Base-by-base conservation (phyloP, 2,888 invertebrate species). In the Agrilus biguttatus region DNA sequence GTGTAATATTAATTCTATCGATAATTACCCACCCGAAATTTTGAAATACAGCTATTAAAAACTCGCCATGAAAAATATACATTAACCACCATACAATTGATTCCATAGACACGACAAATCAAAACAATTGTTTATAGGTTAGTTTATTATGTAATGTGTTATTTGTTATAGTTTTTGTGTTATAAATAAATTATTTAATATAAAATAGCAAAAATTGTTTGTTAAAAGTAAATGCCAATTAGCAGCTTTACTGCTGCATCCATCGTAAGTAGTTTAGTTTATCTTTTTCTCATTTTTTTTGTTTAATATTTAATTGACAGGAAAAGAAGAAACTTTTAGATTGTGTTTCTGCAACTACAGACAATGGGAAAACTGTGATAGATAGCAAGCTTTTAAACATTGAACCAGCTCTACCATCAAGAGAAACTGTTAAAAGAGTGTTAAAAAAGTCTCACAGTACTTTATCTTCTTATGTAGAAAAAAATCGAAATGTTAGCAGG, bases 391-490 rank as follows among this genome's bases (percentile, higher is more conserved):
- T 66, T 13, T 50, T 66, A 39, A 61, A 60, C 47, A 64, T 64
- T 46, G 63, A 60, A 33, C 59, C 64, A 23, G 65, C 64, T 28
- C 52, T 65, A 48, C 61, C 64, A 5, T 44, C 48, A 17, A 38
- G 45, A 33, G 53, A 55, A 42, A 55, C 55, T 39, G 53, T 51
- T 40, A 54, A 55, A 35, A 56, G 53, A 45, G 50, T 59, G 37
- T 58, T 57, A 49, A 59, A 61, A 42, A 63, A 75, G 37, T 74
- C 75, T 5, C 68, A 75, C 49, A 72, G 73, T 47, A 71, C 70
- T 39, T 55, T 76, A 49, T 62, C 59, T 50, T 47, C 55, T 21
- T 55, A 49, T 42, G 40, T 54, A 45, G 50, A 51, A 32, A 59
- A 59, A 46, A 45, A 47, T 32, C 49, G 54, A 43, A 51, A 54